Evolutionary conservation across 2,113 vertebrate species (phyloP), one percentile per base, ranked within the genome.

Genomic region (Perca schrenkii): DNA sequence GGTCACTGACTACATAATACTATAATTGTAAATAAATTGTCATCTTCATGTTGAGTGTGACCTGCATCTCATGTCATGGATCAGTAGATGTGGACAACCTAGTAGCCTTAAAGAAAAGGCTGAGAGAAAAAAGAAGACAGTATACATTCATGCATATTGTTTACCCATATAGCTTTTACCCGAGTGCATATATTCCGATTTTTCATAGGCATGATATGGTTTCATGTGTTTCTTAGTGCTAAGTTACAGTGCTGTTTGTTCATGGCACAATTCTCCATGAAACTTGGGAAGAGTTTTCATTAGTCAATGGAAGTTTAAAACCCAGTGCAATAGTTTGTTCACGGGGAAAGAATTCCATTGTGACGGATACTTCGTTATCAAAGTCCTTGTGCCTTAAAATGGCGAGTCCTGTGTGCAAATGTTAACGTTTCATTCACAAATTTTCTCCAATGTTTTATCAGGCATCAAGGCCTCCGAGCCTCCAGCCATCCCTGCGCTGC

Each of bases 131-230:
- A 77, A 64, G 2, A 34, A 77, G 17, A n/a, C 3, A 25, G 56
- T 14, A 53, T 47, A 58, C 84, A 86, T 82, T 85, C 79, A 85
- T 87, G 74, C 61, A 87, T 80, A 57, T 82, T 47, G 21, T 81
- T 64, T 47, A 31, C 61, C 65, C 46, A 63, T 49, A 52, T 11
- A 76, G 8, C 25, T 77, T 61, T 52, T 34, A 53, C 66, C 64
- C 7, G 0, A 74, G 58, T 56, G 25, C 66, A 74, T 77, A 50
- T 70, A 77, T 54, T 76, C 14, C 6, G 13, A 88, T 63, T 78
- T 65, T 76, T 66, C 53, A 79, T 34, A 28, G 78, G 4, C 16
- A 46, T 58, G 54, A 74, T 61, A 65, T 80, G 50, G 36, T 81
- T 79, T 40, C 22, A 82, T 66, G 40, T n/a, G 31, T 57, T 72